These are phyloP conservation scores for Argyrosomus japonicus DNA, from an alignment of 2,113 vertebrate species.

Conservation along the genomic window DNA sequence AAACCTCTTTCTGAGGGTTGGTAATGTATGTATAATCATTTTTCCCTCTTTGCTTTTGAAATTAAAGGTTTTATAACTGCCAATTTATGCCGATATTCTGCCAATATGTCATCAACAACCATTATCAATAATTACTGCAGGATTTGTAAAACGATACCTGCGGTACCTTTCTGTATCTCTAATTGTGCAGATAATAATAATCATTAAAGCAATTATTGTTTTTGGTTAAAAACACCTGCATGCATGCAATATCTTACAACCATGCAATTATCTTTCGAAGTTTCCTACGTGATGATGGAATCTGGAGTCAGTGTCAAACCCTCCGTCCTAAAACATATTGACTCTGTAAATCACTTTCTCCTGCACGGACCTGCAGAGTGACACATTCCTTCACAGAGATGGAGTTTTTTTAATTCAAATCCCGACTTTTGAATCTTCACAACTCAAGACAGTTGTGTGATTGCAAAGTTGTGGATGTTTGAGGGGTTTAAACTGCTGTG, in stretches of 20 bases:
- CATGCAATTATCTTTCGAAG: too few relatives aligned
- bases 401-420: neutral
- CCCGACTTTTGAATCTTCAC: neutral
- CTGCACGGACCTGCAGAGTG: neutral
- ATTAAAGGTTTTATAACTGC: neutral
- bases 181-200: neutral
- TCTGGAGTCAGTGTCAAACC: slow-evolving; percentile 13
- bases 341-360: neutral
- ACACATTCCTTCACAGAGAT: neutral
- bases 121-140: neutral
- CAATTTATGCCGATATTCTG: neutral
- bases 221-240: slow-evolving; percentile 4
- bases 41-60: neutral
- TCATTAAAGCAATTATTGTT: neutral
- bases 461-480: neutral
- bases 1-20: neutral
- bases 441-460: neutral
- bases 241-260: too few relatives aligned
- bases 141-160: neutral
- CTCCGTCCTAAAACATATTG: neutral
- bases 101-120: neutral
- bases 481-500: neutral
- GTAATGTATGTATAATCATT: too few relatives aligned
- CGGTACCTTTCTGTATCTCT: slow-evolving; percentile 11
- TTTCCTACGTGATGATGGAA: neutral